Evolutionary conservation across 2,888 invertebrate genomes (phyloP), one percentile per base, ranked within the genome.

Genomic region (Tryphoninae sp.): DNA sequence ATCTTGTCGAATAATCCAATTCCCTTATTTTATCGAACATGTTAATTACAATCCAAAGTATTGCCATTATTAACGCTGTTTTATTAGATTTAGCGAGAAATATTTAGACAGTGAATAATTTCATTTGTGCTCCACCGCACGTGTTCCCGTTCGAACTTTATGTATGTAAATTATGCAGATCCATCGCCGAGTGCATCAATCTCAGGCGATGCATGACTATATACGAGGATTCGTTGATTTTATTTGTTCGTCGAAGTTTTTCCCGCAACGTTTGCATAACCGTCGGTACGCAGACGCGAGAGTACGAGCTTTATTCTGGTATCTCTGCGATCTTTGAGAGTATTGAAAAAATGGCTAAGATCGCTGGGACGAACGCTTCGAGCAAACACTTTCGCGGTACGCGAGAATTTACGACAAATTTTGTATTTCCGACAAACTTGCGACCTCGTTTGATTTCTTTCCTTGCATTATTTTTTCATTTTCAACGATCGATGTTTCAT

Each of bases 161-260:
- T 65, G 65, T 75, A 88, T 87, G 85, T 77, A 86, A 86, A 87
- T 88, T 88, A 87, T 87, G 84, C 84, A 84, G 82, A 87, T 87
- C 80, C 81, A 72, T 33, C 81, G 84, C 82, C 13, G 58, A 86
- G 84, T 87, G 86, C 85, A 87, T 87, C 86, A 87, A 89, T 89
- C 86, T 86, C 86, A 42, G 16, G 40, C 74, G 72, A 80, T 49
- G 82, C 84, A 84, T 86, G 83, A 81, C 83, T 84, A 58, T 61
- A 55, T 68, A 72, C 77, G 68, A 78, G 74, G 84, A 86, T 86
- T 84, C 83, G 81, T 84, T 78, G 74, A 85, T 87, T 87, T 86
- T 84, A 83, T 86, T 88, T 84, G 77, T 84, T 87, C 59, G 55
- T 33, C 33, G 19, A 49, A 45, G 55, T 82, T 84, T 68, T 62